Conservation (phyloP, 2,888 invertebrate species). For the Julus scandinavius region DNA sequence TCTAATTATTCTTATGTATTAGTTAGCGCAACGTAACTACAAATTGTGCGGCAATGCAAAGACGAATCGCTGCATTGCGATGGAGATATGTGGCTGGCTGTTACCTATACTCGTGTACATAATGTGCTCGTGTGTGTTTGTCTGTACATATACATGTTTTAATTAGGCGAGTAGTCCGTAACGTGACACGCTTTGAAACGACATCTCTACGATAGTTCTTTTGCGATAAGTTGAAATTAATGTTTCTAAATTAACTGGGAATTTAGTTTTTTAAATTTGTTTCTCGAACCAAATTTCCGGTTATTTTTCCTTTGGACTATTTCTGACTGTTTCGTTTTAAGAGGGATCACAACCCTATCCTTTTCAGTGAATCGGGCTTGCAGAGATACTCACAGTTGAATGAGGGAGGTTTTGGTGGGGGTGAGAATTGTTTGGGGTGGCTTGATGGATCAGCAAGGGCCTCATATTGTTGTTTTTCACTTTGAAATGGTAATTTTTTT, state of each 20-base stretch:
- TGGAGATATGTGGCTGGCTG: not conserved
- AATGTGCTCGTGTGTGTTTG: not conserved
- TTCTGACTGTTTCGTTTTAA: no score
- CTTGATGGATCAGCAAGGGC: no score
- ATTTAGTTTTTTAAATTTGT: not conserved
- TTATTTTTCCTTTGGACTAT: not conserved
- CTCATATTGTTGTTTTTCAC: no score
- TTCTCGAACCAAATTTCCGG: not conserved
- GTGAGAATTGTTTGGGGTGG: no score
- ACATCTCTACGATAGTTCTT: not conserved
- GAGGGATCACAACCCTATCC: no score
- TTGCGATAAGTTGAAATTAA: not conserved
- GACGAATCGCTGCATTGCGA: not conserved
- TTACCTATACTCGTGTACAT: not conserved
- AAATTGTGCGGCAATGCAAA: not conserved
- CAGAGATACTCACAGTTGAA: no score
- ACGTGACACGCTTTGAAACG: not conserved
- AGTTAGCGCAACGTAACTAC: conserved; percentile 5
- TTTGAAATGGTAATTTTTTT: no score
- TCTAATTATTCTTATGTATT: not conserved
- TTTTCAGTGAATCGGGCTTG: no score
- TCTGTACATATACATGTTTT: conserved; percentile 7
- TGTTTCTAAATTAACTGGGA: not conserved
- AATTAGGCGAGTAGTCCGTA: not conserved
- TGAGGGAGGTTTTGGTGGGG: no score